Conservation (phyloP, 1,140 invertebrate genomes). For the Aphaenogaster rudis region DNA sequence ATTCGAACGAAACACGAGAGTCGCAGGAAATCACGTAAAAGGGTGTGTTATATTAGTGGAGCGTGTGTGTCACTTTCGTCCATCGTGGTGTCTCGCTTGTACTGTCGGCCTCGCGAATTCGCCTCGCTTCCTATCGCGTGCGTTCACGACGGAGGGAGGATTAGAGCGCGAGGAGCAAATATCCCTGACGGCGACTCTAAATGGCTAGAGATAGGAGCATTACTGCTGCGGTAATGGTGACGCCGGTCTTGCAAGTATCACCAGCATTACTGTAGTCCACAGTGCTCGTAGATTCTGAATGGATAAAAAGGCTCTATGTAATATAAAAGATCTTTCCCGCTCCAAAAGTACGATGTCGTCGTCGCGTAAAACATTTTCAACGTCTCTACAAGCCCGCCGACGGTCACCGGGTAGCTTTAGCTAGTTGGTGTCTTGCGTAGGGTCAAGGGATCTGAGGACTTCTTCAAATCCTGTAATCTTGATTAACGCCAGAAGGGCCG, state of each 20-base stretch:
- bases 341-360: slow-evolving; percentile 9
- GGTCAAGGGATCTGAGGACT: slow-evolving; percentile 57
- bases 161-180: slow-evolving; percentile 70
- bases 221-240: slow-evolving; percentile 84
- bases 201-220: slow-evolving; percentile 83
- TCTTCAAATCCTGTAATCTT: slow-evolving; percentile 42
- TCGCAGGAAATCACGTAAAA: slow-evolving; percentile 41
- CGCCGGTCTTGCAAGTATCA: slow-evolving; percentile 83
- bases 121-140: slow-evolving; percentile 61
- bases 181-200: slow-evolving; percentile 80
- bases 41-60: slow-evolving; percentile 29
- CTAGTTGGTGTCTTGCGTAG: slow-evolving; percentile 35
- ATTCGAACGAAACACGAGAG: slow-evolving; percentile 39
- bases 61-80: slow-evolving; percentile 33
- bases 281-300: slow-evolving; percentile 85
- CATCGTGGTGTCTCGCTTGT: slow-evolving; percentile 59
- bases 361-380: slow-evolving; percentile 28
- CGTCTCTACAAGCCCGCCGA: slow-evolving; percentile 38
- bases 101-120: slow-evolving; percentile 59
- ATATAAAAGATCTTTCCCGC: slow-evolving; percentile 39
- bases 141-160: slow-evolving; percentile 40
- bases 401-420: slow-evolving; percentile 51
- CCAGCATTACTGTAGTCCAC: slow-evolving; percentile 83
- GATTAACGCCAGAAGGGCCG: slow-evolving; percentile 51
- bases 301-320: slow-evolving; percentile 78